Evolutionary conservation across 2,113 vertebrate genomes (phyloP).

Genomic region (Leucopsar rothschildi): DNA sequence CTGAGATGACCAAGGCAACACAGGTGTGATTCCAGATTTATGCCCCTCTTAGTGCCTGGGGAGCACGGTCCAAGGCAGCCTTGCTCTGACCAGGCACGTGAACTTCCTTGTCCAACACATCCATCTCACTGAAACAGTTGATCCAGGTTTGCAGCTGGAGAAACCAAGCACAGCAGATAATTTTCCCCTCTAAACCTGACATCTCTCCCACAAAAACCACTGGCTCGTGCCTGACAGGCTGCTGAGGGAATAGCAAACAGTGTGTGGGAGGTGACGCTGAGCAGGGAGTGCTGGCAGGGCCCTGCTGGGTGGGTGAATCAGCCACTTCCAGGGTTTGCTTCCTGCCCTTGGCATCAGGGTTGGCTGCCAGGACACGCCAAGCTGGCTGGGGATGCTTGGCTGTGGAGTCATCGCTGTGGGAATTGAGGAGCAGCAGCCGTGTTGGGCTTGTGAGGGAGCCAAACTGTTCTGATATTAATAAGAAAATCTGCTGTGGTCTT

Average conservation of each 20-base stretch:
- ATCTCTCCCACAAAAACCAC: slow-evolving; percentile 23
- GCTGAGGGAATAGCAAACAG: slow-evolving; percentile 4
- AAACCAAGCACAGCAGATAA: background rate
- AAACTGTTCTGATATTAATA: background rate
- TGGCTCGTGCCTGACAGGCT: slow-evolving; percentile 11
- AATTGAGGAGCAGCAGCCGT: background rate
- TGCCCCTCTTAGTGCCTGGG: background rate
- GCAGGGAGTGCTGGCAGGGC: background rate
- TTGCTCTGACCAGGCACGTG: background rate
- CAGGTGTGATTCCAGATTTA: background rate
- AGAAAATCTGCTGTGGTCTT: background rate
- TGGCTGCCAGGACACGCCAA: background rate
- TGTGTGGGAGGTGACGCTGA: background rate
- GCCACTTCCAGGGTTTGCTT: background rate
- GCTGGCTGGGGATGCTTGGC: background rate
- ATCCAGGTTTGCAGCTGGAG: background rate
- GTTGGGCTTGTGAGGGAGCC: background rate
- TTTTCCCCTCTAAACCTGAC: background rate
- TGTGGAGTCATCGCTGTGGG: background rate
- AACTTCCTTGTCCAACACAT: background rate
- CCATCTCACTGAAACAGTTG: background rate
- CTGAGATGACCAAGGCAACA: background rate
- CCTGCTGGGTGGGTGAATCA: background rate
- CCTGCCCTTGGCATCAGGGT: background rate
- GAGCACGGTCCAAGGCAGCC: background rate